Conservation (phyloP, 2,888 invertebrate species). For the Himalopsyche kuldschensis region DNA sequence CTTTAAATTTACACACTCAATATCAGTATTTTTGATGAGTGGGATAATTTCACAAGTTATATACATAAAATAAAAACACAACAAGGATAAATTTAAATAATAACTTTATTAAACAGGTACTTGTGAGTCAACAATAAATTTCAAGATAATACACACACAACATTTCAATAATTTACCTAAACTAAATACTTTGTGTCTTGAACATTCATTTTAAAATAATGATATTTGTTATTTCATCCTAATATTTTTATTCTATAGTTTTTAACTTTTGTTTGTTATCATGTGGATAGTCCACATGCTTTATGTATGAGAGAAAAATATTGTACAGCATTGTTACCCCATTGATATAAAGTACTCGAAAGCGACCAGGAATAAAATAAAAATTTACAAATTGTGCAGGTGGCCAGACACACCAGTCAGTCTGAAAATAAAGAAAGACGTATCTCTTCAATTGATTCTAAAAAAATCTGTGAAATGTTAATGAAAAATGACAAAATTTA, state of each 20-base stretch:
- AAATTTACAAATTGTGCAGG: constrained; percentile 91
- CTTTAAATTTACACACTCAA: too few relatives aligned
- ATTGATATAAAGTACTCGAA: constrained; percentile 87
- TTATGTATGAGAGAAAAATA: constrained; percentile 85
- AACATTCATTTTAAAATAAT: neutral
- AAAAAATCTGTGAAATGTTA: neutral
- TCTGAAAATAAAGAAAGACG: constrained; percentile 56
- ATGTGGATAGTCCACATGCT: constrained; percentile 59
- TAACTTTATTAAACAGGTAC: neutral
- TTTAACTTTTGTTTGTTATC: neutral
- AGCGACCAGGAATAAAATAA: constrained; percentile 75
- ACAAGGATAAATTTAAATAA: neutral
- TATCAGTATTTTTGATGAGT: too few relatives aligned
- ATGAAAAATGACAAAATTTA: neutral
- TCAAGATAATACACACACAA: neutral
- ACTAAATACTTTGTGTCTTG: neutral
- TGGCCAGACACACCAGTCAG: constrained; percentile 90
- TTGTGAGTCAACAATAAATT: neutral
- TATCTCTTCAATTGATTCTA: neutral
- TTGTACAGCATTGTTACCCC: constrained; percentile 84
- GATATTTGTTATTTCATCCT: neutral
- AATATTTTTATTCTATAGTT: neutral
- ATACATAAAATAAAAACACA: neutral
- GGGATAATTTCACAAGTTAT: too few relatives aligned
- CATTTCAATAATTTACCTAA: neutral